Percentiles rank a stretch among this genome's conserved stretches.
Evolutionary conservation across 2,888 invertebrate species (phyloP).

Genomic region (Eristalis tenax): DNA sequence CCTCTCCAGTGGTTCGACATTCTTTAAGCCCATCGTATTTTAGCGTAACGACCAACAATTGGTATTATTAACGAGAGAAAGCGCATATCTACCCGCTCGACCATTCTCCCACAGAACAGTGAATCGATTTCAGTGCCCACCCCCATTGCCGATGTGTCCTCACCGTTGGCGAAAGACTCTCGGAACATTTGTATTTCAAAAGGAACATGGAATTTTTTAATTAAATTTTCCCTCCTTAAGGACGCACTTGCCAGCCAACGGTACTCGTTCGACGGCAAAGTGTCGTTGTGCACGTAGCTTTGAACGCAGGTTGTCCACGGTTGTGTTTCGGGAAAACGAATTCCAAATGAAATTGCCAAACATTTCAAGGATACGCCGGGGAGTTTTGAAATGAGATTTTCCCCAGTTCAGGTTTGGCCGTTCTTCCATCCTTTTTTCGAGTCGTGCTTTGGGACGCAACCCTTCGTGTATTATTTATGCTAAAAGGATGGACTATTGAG

Average conservation of each 20-base stretch:
- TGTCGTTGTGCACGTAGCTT: neutral
- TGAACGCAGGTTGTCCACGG: neutral
- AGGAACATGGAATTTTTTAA: slow-evolving; percentile 35
- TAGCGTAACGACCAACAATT: neutral
- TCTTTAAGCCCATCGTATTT: neutral
- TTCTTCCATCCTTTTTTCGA: neutral
- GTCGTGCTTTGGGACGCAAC: neutral
- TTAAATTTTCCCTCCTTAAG: slow-evolving; percentile 19
- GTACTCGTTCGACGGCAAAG: neutral
- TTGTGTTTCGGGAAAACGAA: neutral
- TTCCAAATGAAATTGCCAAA: neutral
- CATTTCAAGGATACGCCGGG: neutral
- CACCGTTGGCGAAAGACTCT: neutral
- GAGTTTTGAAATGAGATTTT: neutral
- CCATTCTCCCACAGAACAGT: neutral
- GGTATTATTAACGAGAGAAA: neutral
- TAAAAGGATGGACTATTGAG: slow-evolving; percentile 27
- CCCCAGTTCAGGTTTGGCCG: neutral
- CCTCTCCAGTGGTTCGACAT: neutral
- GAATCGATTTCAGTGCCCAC: neutral
- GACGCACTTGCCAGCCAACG: neutral
- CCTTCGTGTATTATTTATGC: slow-evolving; percentile 16
- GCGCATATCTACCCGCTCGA: neutral
- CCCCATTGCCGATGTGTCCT: neutral
- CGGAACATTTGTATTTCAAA: slow-evolving; percentile 11